Conservation (phyloP, 2,888 invertebrate genomes). For the Cephonodes hylas region DNA sequence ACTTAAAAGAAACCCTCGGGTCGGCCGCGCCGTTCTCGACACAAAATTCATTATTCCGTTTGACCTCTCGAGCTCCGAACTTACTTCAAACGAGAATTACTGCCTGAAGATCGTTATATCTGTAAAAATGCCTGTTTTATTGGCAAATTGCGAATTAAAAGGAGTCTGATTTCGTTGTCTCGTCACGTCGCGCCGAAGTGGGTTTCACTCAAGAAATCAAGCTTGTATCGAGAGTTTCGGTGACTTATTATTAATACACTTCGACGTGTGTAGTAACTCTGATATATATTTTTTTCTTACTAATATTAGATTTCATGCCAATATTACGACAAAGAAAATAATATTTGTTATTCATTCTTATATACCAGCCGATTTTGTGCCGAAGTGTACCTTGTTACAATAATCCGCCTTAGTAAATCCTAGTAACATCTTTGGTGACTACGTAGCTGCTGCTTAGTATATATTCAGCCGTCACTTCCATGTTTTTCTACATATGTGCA, state of each 20-base stretch:
- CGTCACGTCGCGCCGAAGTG: slow-evolving; percentile 12
- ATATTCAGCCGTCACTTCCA: too few relatives aligned
- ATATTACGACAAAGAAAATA: too few relatives aligned
- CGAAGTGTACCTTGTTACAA: too few relatives aligned
- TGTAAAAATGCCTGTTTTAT: slow-evolving; percentile 18
- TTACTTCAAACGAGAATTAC: slow-evolving; percentile 14
- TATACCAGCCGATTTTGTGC: too few relatives aligned
- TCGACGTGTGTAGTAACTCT: neutral
- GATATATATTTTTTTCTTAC: neutral
- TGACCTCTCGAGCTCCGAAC: slow-evolving; percentile 3
- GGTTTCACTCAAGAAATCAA: slow-evolving; percentile 12
- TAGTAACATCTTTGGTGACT: too few relatives aligned
- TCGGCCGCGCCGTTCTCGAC: neutral
- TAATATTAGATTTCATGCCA: neutral
- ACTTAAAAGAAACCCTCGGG: slow-evolving; percentile 8
- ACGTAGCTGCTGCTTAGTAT: too few relatives aligned
- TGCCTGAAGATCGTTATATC: slow-evolving; percentile 12
- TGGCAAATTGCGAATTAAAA: slow-evolving; percentile 16
- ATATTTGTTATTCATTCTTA: too few relatives aligned
- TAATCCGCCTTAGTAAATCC: too few relatives aligned
- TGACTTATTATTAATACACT: neutral
- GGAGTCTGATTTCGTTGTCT: slow-evolving; percentile 13
- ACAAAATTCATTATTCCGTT: slow-evolving; percentile 10
- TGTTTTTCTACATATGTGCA: too few relatives aligned
- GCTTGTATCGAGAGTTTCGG: neutral